Evolutionary conservation across 2,113 vertebrate genomes (phyloP).

Genomic region (Hippoglossus stenolepis): DNA sequence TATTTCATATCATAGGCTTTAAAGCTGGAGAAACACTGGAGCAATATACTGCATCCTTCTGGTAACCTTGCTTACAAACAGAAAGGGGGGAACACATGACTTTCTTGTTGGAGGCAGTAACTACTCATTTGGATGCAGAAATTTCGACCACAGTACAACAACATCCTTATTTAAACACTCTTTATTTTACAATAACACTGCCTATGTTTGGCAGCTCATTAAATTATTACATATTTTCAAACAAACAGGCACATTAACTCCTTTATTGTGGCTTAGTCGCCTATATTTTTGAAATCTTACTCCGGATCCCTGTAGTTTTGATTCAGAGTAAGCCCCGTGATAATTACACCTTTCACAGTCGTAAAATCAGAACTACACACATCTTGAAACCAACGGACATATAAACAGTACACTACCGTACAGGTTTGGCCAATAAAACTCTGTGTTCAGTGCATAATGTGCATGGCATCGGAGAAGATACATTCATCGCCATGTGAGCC

Average conservation of each 20-base stretch:
- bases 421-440: conserved; percentile 79
- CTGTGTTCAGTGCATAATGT: conserved; percentile 76
- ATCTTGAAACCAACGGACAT: conserved; percentile 53
- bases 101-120: no score
- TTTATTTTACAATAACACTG: conserved; percentile 75
- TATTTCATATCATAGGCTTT: no score
- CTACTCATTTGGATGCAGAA: not conserved
- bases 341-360: conserved; percentile 67
- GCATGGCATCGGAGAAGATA: conserved; percentile 76
- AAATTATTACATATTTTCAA: conserved; percentile 68
- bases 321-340: conserved; percentile 64
- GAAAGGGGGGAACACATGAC: no score
- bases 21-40: no score
- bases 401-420: conserved; percentile 69
- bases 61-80: no score
- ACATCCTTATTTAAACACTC: conserved; percentile 65
- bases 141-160: conserved; percentile 5
- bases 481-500: conserved; percentile 70
- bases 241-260: conserved; percentile 73
- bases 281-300: conserved; percentile 53
- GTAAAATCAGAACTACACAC: conserved; percentile 58
- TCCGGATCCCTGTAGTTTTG: conserved; percentile 55
- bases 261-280: conserved; percentile 58
- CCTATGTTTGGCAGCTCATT: conserved; percentile 55
- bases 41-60: no score